A percentile compares a stretch with the other conserved stretches of the same genome.
phyloP scores from a whole-genome alignment of 2,888 invertebrate genomes.

The Calameuta pallipes region DNA sequence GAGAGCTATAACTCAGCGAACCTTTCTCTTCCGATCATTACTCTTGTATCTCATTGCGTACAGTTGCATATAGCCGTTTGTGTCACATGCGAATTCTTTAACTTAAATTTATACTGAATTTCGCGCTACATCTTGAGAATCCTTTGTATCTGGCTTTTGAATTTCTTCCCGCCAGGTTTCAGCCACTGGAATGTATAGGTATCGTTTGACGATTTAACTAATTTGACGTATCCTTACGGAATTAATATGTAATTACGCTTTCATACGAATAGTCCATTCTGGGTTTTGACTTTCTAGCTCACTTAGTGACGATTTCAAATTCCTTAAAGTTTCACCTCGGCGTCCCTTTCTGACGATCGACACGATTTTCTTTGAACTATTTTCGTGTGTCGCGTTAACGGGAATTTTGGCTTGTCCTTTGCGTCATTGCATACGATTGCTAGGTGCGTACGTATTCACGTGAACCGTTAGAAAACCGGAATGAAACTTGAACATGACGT shows the following conservation, averaged over 20 bases:
- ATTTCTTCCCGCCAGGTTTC: background rate
- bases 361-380: background rate
- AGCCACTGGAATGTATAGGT: background rate
- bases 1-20: background rate
- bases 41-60: background rate
- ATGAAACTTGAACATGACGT: background rate
- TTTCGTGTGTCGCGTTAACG: background rate
- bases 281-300: background rate
- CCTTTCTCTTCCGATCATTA: background rate
- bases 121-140: background rate
- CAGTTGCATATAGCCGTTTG: background rate
- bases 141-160: background rate
- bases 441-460: background rate
- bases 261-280: background rate
- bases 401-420: background rate
- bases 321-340: background rate
- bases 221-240: background rate
- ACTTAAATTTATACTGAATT: background rate
- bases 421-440: background rate
- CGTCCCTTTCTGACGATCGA: background rate
- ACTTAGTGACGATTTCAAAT: background rate
- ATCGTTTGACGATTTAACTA: background rate
- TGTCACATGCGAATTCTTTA: background rate
- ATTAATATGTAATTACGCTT: background rate
- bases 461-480: background rate